Evolutionary conservation across 37 sponge, comb jelly and placozoan genomes (phyloP).

Genomic region (Chondrosia reniformis): DNA sequence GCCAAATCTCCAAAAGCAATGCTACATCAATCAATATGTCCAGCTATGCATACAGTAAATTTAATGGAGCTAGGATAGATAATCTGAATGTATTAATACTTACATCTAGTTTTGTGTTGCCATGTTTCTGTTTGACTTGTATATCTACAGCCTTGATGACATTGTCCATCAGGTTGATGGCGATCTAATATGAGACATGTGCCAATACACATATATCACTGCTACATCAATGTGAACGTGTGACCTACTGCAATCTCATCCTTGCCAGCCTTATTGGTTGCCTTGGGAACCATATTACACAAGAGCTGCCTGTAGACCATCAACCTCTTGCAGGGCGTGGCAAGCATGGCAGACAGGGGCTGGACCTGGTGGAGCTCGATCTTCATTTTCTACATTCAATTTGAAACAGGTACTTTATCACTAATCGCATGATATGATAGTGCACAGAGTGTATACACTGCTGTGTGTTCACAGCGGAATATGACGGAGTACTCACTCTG

Average conservation of each 20-base stretch:
- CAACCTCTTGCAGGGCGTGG: background rate
- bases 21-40: no score
- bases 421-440: no score
- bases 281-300: background rate
- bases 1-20: no score
- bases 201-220: no score
- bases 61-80: no score
- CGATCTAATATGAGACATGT: background rate
- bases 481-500: no score
- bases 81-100: background rate
- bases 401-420: no score
- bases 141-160: background rate
- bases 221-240: background rate
- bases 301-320: slow-evolving; percentile 13
- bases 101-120: slow-evolving; percentile 14
- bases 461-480: no score
- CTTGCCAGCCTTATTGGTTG: background rate
- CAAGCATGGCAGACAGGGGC: background rate
- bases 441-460: no score
- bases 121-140: background rate
- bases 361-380: background rate
- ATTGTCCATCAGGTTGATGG: background rate
- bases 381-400: slow-evolving; percentile 17
- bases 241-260: background rate
- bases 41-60: no score